A percentile compares a stretch with the other conserved stretches of the same genome.
phyloP scores from a whole-genome alignment of 2,113 vertebrate genomes.

The Saguinus midas region DNA sequence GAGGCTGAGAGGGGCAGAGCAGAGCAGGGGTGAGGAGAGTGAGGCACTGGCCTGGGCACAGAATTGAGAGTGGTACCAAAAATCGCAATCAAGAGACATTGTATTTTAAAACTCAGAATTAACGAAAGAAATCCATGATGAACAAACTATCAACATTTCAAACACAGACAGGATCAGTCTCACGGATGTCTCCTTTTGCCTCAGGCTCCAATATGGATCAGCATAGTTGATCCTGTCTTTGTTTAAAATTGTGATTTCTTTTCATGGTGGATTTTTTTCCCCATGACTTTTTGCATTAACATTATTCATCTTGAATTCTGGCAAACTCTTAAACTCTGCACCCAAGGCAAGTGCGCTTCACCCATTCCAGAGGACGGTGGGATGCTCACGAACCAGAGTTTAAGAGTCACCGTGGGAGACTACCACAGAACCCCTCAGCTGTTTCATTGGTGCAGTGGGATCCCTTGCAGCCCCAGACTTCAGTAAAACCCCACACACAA shows the following conservation, averaged over 20 bases:
- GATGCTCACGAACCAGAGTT: too few relatives aligned
- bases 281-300: not conserved
- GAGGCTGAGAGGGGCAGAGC: not conserved
- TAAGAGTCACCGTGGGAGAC: too few relatives aligned
- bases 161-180: not conserved
- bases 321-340: not conserved
- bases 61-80: not conserved
- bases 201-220: not conserved
- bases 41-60: too few relatives aligned
- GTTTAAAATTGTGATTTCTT: not conserved
- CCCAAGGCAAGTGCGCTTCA: not conserved
- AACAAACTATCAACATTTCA: not conserved
- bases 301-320: not conserved
- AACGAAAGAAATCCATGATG: not conserved
- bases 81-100: not conserved
- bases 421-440: not conserved
- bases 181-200: not conserved
- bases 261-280: not conserved
- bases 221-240: not conserved
- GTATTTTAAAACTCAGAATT: not conserved
- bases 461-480: not conserved
- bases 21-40: not conserved
- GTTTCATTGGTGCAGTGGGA: not conserved
- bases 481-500: fast-evolving
- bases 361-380: not conserved